Percentiles rank a stretch among this genome's conserved stretches.
phyloP scores from a whole-genome alignment of 2,888 invertebrate species.

The Athalia cordata region DNA sequence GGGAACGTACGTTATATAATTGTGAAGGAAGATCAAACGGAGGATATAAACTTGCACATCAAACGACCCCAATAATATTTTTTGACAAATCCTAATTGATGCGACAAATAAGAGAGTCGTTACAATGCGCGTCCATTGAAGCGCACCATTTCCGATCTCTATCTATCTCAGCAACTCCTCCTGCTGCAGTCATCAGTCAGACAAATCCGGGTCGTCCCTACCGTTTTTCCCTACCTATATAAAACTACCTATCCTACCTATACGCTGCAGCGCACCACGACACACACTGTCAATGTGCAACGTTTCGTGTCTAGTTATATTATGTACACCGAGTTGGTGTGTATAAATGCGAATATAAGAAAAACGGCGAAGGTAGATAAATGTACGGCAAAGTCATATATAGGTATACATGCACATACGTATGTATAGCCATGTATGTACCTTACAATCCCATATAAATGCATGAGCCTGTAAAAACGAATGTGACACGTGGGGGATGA shows the following conservation, averaged over 20 bases:
- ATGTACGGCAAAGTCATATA: not conserved
- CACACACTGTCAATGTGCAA: constrained; percentile 13
- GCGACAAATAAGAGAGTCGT: constrained; percentile 40
- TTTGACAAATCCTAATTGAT: constrained; percentile 45
- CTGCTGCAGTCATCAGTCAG: constrained; percentile 29
- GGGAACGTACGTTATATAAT: not conserved
- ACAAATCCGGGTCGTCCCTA: constrained; percentile 25
- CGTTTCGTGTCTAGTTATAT: constrained; percentile 14
- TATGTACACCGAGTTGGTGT: not conserved
- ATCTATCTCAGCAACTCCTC: constrained; percentile 13
- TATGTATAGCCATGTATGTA: constrained; percentile 22
- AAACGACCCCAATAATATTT: constrained; percentile 40
- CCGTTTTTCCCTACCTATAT: not conserved
- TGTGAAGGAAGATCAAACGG: constrained; percentile 38
- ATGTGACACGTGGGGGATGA: constrained; percentile 49
- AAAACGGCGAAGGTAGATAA: not conserved
- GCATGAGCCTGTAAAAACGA: constrained; percentile 55
- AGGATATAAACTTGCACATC: constrained; percentile 34
- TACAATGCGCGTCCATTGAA: constrained; percentile 19
- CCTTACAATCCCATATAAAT: constrained; percentile 44
- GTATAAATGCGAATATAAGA: not conserved
- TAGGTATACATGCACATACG: not conserved
- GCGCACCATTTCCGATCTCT: constrained; percentile 25
- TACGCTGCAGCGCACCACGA: not conserved
- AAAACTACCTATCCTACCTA: not conserved